Evolutionary conservation across 1,140 invertebrate species (phyloP).

Genomic region (Conus ventricosus): DNA sequence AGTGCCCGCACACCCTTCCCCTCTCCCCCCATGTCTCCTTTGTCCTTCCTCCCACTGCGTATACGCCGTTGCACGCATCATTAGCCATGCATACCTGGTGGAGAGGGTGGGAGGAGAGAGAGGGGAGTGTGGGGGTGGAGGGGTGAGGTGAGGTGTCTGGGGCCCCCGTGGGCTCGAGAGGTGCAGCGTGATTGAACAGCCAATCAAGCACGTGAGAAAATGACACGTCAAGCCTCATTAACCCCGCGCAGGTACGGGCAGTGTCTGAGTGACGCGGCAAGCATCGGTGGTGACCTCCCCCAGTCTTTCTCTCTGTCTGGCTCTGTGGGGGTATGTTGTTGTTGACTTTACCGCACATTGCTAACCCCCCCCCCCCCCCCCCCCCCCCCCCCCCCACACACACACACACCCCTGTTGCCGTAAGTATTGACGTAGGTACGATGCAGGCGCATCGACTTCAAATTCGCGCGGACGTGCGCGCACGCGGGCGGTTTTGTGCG

Average conservation of each 20-base stretch:
- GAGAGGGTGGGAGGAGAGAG: not conserved
- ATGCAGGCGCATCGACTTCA: no score
- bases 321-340: no score
- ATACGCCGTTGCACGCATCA: not conserved
- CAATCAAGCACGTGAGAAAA: constrained; percentile 25
- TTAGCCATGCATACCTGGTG: not conserved
- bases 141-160: not conserved
- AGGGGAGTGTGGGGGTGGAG: not conserved
- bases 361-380: not conserved
- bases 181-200: constrained; percentile 27
- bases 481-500: no score
- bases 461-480: no score
- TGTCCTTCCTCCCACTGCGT: no score
- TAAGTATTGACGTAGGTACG: no score
- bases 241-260: constrained; percentile 15
- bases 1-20: no score
- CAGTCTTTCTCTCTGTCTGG: not conserved
- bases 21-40: no score
- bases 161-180: not conserved
- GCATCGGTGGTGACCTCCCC: not conserved
- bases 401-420: no score
- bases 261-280: not conserved
- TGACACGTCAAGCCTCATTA: constrained; percentile 31
- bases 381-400: not conserved
- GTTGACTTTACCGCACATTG: not conserved